A percentile compares a stretch with the other conserved stretches of the same genome.
Conservation (phyloP, 2,888 invertebrate species). For the Drosophila paracracens region DNA sequence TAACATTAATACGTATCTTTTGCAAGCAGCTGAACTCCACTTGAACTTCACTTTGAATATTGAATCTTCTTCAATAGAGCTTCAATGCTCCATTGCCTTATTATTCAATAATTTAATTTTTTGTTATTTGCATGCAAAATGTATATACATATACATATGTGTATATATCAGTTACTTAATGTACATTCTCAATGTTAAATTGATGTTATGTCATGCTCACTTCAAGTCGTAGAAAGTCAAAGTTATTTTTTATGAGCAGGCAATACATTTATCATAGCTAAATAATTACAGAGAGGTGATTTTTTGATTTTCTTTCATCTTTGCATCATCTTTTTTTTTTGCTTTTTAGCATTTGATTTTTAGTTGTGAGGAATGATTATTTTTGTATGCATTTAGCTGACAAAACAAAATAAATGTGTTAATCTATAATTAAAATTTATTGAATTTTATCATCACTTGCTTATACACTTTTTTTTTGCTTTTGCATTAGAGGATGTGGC, state of each 20-base stretch:
- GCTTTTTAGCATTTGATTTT: slow-evolving; percentile 1
- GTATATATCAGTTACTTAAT: neutral
- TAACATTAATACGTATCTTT: neutral
- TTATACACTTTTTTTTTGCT: slow-evolving; percentile 31
- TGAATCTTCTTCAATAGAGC: neutral
- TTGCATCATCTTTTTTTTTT: neutral
- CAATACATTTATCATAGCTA: slow-evolving; percentile 29
- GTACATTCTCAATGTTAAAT: neutral
- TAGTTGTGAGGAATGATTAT: slow-evolving; percentile 30
- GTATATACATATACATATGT: neutral
- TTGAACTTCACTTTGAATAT: neutral
- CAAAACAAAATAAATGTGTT: slow-evolving; percentile 42
- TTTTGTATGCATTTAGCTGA: slow-evolving; percentile 14
- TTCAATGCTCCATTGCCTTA: neutral
- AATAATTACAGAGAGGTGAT: slow-evolving; percentile 37
- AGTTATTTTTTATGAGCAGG: slow-evolving; percentile 3
- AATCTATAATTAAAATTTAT: slow-evolving; percentile 73
- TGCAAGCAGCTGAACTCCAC: neutral
- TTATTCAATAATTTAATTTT: neutral
- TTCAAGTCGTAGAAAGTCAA: slow-evolving; percentile 25
- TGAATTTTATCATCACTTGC: slow-evolving; percentile 46
- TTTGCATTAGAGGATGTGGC: slow-evolving; percentile 44
- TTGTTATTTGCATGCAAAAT: neutral
- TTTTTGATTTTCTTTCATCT: slow-evolving; percentile 23
- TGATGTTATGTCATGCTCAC: slow-evolving; percentile 6